Conservation (phyloP, 2,888 invertebrate genomes). For the Marronus borbonicus region DNA sequence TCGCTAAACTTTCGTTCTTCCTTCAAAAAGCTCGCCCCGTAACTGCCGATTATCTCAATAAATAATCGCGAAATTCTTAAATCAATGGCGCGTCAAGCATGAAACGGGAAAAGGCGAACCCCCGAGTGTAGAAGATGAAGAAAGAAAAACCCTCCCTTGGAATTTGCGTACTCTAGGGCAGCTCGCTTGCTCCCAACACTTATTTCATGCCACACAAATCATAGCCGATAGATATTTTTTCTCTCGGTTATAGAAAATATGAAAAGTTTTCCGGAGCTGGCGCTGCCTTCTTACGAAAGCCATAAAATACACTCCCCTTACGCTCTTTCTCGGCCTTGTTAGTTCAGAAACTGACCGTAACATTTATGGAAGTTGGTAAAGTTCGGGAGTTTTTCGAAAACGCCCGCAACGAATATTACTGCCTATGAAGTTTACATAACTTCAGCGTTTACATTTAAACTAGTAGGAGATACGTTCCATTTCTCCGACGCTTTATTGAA, state of each 20-base stretch:
- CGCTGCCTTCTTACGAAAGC: constrained; percentile 1
- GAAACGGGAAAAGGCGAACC: not conserved
- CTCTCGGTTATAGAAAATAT: constrained; percentile 56
- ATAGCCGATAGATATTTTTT: constrained; percentile 55
- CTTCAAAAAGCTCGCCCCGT: constrained; percentile 12
- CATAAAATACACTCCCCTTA: constrained; percentile 40
- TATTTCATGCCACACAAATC: constrained; percentile 56
- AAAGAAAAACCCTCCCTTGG: constrained; percentile 38
- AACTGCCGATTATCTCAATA: constrained; percentile 47
- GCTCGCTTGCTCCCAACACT: constrained; percentile 30
- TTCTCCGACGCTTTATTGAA: constrained; percentile 40
- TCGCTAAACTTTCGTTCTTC: constrained; percentile 19
- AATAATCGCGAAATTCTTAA: constrained; percentile 50
- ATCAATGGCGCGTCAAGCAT: constrained; percentile 46
- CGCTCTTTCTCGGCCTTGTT: constrained; percentile 53
- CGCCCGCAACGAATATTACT: constrained; percentile 46
- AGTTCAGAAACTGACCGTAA: constrained; percentile 61
- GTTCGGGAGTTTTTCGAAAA: constrained; percentile 43
- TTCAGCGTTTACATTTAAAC: constrained; percentile 52
- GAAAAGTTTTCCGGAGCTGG: constrained; percentile 54
- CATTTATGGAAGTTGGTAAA: constrained; percentile 59
- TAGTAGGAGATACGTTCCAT: constrained; percentile 34
- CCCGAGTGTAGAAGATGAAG: not conserved
- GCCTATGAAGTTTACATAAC: constrained; percentile 52
- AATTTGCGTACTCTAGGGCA: constrained; percentile 43